Evolutionary conservation across 2,113 vertebrate species (phyloP), one percentile per base, ranked within the genome.

Genomic region (Tamias sibiricus): DNA sequence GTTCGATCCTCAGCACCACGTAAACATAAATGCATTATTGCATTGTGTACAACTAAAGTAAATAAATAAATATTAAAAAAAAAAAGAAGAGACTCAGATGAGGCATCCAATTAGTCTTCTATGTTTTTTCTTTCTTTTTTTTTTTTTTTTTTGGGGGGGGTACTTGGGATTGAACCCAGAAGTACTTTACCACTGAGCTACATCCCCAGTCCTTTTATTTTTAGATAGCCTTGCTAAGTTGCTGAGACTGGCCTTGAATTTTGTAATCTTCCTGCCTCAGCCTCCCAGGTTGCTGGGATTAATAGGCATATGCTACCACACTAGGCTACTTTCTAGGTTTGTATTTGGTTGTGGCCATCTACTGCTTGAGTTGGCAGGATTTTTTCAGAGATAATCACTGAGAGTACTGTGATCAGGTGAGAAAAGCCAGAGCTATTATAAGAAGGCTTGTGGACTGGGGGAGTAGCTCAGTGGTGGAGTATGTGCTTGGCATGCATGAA

Each of bases 341-440:
- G 96, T n/a, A 96, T 19, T 77, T 72, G 54, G 35, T 44, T 74
- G 8, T 69, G 47, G 90, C 42, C 37, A 57, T 85, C 40, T 64
- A 75, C 5, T 96, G 82, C 52, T 91, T 93, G 52, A 95, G 42
- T 2, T 81, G 30, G 11, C 37, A 87, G 72, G 84, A 91, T 40
- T 89, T 94, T 96, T 91, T 68, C 42, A 89, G 76, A 82, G 22
- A 94, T 90, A 64, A 89, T 90, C 64, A 82, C 44, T 90, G 66
- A 93, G 83, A 44, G 37, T 86, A 66, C 14, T 91, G 37, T 49
- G 54, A 26, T 75, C 6, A 1, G 40, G 72, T 35, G 28, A 94
- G 72, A 71, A 84, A 88, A 93, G 42, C 32, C 37, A 54, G 57
- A 91, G 42, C 35, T 84, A n/a, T 79, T 57, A 93, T 37, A 93